These are phyloP conservation scores for Apodemia zela DNA, from an alignment of 2,888 invertebrate species.

Conservation along the genomic window DNA sequence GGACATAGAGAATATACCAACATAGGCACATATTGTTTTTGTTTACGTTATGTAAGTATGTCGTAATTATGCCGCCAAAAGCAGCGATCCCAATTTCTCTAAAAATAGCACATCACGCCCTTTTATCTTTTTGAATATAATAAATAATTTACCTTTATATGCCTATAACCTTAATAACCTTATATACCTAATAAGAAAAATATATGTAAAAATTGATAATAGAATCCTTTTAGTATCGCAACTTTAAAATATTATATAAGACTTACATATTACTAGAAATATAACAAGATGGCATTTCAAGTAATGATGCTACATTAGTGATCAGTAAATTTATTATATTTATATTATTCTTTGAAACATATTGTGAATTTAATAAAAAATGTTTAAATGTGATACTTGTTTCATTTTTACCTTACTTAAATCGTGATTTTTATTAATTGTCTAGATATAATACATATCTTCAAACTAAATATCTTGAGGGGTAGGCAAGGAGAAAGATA, in stretches of 20 bases:
- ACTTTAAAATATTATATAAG: slow-evolving; percentile 16
- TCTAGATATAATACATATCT: not conserved
- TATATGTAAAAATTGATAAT: slow-evolving; percentile 15
- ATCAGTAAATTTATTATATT: slow-evolving; percentile 67
- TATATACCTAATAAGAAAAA: not conserved
- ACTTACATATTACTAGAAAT: slow-evolving; percentile 4
- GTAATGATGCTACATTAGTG: slow-evolving; percentile 48
- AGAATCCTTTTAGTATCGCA: slow-evolving; percentile 15
- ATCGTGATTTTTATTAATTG: no score
- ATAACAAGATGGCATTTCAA: slow-evolving; percentile 36
- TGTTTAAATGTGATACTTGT: slow-evolving; percentile 59
- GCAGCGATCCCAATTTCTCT: not conserved
- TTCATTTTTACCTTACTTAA: slow-evolving; percentile 42
- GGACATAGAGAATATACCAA: no score
- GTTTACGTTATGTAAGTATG: no score
- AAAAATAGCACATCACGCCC: slow-evolving; percentile 11
- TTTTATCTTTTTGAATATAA: slow-evolving; percentile 4
- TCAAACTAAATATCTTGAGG: not conserved
- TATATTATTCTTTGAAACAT: slow-evolving; percentile 79
- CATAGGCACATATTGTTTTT: no score
- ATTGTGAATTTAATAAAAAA: slow-evolving; percentile 79
- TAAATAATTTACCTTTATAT: slow-evolving; percentile 4
- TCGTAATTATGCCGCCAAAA: no score
- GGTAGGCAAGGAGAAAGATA: no score
- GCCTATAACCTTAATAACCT: not conserved